Evolutionary conservation across 2,888 invertebrate genomes (phyloP), one percentile per base, ranked within the genome.

Genomic region (Petrolisthes cinctipes): DNA sequence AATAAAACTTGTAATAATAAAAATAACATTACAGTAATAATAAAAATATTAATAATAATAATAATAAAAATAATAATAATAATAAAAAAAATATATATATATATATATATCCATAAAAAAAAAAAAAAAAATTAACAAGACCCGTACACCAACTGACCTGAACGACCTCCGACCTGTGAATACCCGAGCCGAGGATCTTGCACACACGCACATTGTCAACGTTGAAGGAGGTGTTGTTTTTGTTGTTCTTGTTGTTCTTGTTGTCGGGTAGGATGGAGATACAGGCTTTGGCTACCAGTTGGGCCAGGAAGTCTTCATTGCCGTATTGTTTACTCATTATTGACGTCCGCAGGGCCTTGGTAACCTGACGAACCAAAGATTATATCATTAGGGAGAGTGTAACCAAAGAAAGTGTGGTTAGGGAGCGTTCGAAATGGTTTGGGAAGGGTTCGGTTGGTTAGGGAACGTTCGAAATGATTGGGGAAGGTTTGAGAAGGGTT

Each of bases 291-390:
- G 96, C 94, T n/a, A 98, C 96, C 71, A 99, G 94, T 76, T 95
- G 95, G 37, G 97, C 94, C 17, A 99, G 94, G 92, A 98, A 96
- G 92, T 99, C 98, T 94, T 99, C 99, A 93, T 97, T 96, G 14
- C 99, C 99, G 93, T 97, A 98, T 92, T 99, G 99, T 93, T 99
- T 99, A 85, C 99, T 98, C 96, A 98, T 98, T 85, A 99, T 95
- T 0, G 98, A 94, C 0, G 98, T 95, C 91, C 94, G 95, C 81
- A 99, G 95, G 37, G 95, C 96, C 37, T 89, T 86, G 3, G 83
- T 88, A 14, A 89, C 88, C 89, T 90, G 84, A 0, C 75, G 71
- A 20, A 37, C 23, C 0, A 57, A 51, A 23, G 23, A n/a, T n/a
- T n/a, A n/a, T n/a, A n/a, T n/a, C n/a, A n/a, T n/a, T n/a, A n/a